Base-by-base conservation (phyloP, 2,113 vertebrate genomes). In the Microcebus ravelobensis region DNA sequence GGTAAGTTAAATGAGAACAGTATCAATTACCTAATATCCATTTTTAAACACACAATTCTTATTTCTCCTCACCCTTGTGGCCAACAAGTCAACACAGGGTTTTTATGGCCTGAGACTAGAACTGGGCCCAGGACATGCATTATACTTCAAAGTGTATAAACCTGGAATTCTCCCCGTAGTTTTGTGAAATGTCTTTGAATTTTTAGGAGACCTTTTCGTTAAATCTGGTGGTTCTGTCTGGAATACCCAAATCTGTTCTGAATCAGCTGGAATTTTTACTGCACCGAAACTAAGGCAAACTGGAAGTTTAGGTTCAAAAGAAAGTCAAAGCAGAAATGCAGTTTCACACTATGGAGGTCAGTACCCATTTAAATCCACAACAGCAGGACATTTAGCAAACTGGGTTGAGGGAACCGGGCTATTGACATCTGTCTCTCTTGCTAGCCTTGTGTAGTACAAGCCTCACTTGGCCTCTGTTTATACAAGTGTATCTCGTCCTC, bases 91-190 rank as follows among this genome's bases (percentile, higher is more conserved):
- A 86, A 42, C 55, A 3, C 71, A 68, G 27, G 6, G 13, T 55
- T 84, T 95, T 92, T 84, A 85, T 68, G 67, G 42, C 81, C n/a
- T 55, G 70, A 95, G 59, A 80, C 55, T 34, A 85, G 25, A 61
- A 34, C 1, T 14, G 42, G 73, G 20, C 74, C n/a, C 91, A 91
- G 79, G 59, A 70, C 27, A 39, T 14, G 3, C 45, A 65, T 94
- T 59, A 63, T 12, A 91, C 84, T 96, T 96, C 94, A 82, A 90
- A 92, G 71, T 52, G 5, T 86, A 80, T 93, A 93, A 95, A 25
- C 20, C 77, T 76, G 52, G 6, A 79, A 91, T 81, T 93, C 65
- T 36, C 74, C 67, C 89, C 68, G 81, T 7, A 61, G 68, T 39
- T 90, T 87, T 27, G 50, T 73, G 68, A 87, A 90, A 82, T 0